Evolutionary conservation across 2,797 vertebrate genomes (phyloP).

Genomic region (Acrocephalus scirpaceus): DNA sequence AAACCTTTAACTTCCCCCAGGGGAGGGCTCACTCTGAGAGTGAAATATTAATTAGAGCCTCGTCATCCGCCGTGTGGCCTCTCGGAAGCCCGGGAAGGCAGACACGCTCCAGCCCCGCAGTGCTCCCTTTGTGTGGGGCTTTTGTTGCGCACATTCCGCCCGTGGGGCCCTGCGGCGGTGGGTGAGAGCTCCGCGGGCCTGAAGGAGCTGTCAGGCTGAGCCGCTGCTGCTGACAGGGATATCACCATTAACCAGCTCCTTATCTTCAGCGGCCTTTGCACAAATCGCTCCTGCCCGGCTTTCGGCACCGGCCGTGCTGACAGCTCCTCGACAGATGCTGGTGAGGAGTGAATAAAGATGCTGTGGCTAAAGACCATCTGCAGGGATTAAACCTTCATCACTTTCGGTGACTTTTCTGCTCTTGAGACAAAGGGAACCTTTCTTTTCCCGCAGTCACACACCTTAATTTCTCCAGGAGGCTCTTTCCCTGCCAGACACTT

Average conservation of each 20-base stretch:
- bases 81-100: slow-evolving; percentile 51
- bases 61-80: slow-evolving; percentile 75
- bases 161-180: slow-evolving; percentile 73
- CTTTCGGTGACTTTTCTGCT: slow-evolving; percentile 53
- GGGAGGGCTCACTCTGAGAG: slow-evolving; percentile 73
- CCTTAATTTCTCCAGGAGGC: not conserved
- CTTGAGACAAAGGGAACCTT: slow-evolving; percentile 42
- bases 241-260: slow-evolving; percentile 51
- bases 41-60: slow-evolving; percentile 80
- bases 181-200: slow-evolving; percentile 50
- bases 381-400: slow-evolving; percentile 75
- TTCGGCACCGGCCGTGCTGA: slow-evolving; percentile 70
- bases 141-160: slow-evolving; percentile 71
- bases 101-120: slow-evolving; percentile 36
- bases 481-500: not conserved
- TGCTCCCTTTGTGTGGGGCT: slow-evolving; percentile 48
- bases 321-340: slow-evolving; percentile 65
- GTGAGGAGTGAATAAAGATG: slow-evolving; percentile 53
- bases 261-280: slow-evolving; percentile 44
- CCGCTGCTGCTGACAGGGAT: not conserved
- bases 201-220: slow-evolving; percentile 70
- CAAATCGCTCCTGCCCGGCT: slow-evolving; percentile 41
- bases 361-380: slow-evolving; percentile 60
- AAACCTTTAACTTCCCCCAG: slow-evolving; percentile 69
- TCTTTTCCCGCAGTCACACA: not conserved